Conservation (phyloP, 2,888 invertebrate genomes). For the Lasioglossum lativentre region DNA sequence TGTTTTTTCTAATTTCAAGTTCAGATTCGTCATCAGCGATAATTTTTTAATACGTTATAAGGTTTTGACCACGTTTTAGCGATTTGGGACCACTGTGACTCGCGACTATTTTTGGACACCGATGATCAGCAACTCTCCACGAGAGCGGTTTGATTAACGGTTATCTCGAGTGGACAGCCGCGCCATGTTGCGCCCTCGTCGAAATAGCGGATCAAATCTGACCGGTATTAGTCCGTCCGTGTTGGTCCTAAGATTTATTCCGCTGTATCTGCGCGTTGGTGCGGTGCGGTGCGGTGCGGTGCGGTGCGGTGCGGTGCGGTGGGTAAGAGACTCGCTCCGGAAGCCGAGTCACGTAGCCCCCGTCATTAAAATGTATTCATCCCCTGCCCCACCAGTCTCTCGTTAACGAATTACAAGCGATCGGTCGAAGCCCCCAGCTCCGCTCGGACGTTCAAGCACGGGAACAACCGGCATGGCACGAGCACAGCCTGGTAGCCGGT, state of each 20-base stretch:
- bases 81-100: too few relatives aligned
- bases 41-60: too few relatives aligned
- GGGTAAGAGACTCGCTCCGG: background rate
- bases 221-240: background rate
- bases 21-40: too few relatives aligned
- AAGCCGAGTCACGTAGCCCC: background rate
- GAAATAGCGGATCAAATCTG: background rate
- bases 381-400: background rate
- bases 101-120: background rate
- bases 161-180: background rate
- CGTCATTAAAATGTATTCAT: slow-evolving; percentile 5
- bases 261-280: background rate
- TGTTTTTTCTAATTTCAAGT: too few relatives aligned
- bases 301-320: background rate
- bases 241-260: background rate
- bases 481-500: background rate
- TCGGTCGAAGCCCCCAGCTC: background rate
- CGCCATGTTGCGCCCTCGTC: background rate
- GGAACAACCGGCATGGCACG: background rate
- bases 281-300: background rate
- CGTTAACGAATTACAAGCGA: slow-evolving; percentile 8
- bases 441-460: too few relatives aligned
- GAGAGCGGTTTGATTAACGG: background rate
- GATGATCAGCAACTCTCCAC: background rate
- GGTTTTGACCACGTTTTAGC: too few relatives aligned